Conservation (phyloP, 1,140 invertebrate genomes). For the Drosophila ambigua region DNA sequence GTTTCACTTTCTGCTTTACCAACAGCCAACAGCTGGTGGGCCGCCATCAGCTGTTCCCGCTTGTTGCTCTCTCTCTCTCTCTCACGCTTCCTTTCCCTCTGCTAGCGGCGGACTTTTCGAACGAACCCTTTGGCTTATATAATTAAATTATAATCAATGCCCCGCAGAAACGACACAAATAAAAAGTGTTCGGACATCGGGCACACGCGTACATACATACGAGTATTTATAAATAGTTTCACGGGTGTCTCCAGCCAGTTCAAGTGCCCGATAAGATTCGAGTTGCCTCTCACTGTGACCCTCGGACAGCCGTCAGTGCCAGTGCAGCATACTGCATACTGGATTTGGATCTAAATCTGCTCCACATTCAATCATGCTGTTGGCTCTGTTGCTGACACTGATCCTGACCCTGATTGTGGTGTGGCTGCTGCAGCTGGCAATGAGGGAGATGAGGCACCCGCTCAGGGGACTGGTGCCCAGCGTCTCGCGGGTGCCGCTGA, state of each 20-base stretch:
- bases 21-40: conserved; percentile 11
- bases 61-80: neutral
- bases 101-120: conserved; percentile 14
- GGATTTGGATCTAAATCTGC: conserved; percentile 10
- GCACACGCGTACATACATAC: too few relatives aligned
- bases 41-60: neutral
- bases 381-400: conserved; percentile 5
- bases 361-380: conserved; percentile 4
- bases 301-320: too few relatives aligned
- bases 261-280: conserved; percentile 13
- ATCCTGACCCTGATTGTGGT: conserved; percentile 4
- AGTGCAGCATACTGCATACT: neutral
- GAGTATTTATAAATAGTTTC: conserved; percentile 11
- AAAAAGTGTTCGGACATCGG: neutral
- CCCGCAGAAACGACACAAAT: conserved; percentile 2
- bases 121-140: conserved; percentile 32
- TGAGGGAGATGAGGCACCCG: conserved; percentile 42
- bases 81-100: neutral
- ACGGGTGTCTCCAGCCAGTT: neutral
- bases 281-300: neutral
- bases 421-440: conserved; percentile 45
- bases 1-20: neutral
- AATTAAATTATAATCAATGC: neutral
- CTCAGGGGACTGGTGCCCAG: conserved; percentile 48
- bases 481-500: conserved; percentile 59